Percentiles rank a stretch among this genome's conserved stretches.
phyloP scores from a whole-genome alignment of 2,888 invertebrate genomes.

The Fragum fragum region DNA sequence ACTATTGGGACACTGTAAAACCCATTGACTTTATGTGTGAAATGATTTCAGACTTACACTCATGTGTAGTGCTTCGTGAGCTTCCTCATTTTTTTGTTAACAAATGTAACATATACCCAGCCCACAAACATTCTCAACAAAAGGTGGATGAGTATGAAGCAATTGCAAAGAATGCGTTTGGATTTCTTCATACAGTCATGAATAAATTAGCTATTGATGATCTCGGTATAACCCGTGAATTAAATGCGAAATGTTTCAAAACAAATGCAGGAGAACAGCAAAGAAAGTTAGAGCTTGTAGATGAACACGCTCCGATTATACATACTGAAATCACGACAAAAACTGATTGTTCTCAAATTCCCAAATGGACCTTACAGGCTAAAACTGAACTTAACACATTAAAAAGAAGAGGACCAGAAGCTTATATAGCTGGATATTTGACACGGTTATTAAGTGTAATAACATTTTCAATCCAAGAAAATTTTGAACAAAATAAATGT shows the following conservation, averaged over 20 bases:
- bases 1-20: conserved; percentile 11
- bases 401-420: conserved; percentile 4
- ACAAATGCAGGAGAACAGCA: no score
- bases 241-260: no score
- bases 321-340: no score
- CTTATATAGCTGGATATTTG: conserved; percentile 23
- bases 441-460: conserved; percentile 19
- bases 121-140: not conserved
- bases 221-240: not conserved
- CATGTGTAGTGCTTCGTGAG: not conserved
- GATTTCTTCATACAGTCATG: not conserved
- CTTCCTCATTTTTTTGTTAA: conserved; percentile 8
- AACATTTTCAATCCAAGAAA: conserved; percentile 17
- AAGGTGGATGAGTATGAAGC: not conserved
- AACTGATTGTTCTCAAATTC: no score
- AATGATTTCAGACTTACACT: conserved; percentile 2
- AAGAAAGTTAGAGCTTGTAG: no score
- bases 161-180: not conserved
- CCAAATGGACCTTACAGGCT: not conserved
- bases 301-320: no score
- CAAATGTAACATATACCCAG: conserved; percentile 20
- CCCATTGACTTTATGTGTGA: conserved; percentile 17
- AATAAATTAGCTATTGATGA: not conserved
- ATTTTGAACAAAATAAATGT: not conserved
- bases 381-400: not conserved